Percentiles rank a stretch among this genome's conserved stretches.
Evolutionary conservation across 2,113 vertebrate genomes (phyloP).

Genomic region (Cyanocitta stelleri): DNA sequence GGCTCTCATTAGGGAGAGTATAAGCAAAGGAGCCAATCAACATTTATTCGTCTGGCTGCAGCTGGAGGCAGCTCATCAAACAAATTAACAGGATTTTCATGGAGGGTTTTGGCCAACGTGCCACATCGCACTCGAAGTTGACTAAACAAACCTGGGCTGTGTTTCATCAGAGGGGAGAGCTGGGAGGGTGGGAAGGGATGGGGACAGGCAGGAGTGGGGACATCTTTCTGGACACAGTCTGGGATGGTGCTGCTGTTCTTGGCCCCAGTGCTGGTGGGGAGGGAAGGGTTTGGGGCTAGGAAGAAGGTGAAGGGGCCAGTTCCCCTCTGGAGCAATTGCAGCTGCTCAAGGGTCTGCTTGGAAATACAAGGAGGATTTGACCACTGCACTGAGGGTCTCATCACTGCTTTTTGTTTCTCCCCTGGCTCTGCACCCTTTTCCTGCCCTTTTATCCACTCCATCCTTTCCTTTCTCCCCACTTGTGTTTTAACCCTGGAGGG

Average conservation of each 20-base stretch:
- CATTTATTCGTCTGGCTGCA: conserved; percentile 42
- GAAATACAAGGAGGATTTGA: rapidly evolving
- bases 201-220: background rate
- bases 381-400: background rate
- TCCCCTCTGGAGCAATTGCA: background rate
- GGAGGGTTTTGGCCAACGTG: background rate
- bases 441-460: background rate
- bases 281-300: background rate
- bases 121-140: background rate
- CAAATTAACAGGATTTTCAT: conserved; percentile 59
- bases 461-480: background rate
- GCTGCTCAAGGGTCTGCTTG: background rate
- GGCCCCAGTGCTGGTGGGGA: background rate
- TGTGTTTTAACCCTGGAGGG: background rate
- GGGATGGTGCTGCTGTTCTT: background rate
- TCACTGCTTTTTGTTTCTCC: background rate
- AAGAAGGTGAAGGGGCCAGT: background rate
- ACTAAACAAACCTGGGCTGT: conserved; percentile 29
- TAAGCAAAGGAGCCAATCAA: conserved; percentile 36
- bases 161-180: background rate
- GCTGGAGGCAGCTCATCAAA: conserved; percentile 55
- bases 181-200: background rate
- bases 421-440: background rate
- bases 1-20: background rate
- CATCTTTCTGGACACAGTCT: background rate